Conservation (phyloP, 2,888 invertebrate species). For the Xestia sexstrigata region DNA sequence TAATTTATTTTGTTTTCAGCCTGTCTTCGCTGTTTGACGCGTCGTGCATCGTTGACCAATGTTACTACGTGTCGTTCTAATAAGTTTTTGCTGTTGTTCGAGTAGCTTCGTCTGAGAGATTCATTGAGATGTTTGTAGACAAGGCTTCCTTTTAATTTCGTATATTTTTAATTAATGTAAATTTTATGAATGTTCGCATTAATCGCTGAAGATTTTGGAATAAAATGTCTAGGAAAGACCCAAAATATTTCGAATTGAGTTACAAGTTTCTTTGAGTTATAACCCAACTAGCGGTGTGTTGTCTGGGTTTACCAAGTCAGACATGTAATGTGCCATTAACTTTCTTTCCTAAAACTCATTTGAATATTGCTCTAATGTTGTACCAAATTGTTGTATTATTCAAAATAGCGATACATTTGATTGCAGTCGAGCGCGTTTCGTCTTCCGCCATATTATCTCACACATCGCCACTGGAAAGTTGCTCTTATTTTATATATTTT, state of each 20-base stretch:
- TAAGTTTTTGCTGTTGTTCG: conserved; percentile 67
- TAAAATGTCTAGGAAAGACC: conserved; percentile 6
- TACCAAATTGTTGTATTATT: conserved; percentile 70
- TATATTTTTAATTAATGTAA: conserved; percentile 42
- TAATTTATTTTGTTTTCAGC: conserved; percentile 84
- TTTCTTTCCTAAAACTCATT: conserved; percentile 51
- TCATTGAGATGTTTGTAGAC: conserved; percentile 60
- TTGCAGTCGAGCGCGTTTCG: conserved; percentile 66
- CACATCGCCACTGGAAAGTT: conserved; percentile 72
- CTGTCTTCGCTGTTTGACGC: conserved; percentile 75
- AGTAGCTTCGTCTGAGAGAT: conserved; percentile 53
- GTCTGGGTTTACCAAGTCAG: conserved; percentile 33
- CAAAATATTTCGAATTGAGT: conserved; percentile 23
- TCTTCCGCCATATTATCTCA: conserved; percentile 72
- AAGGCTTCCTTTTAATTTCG: conserved; percentile 38
- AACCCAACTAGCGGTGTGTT: conserved; percentile 19
- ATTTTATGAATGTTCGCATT: conserved; percentile 22
- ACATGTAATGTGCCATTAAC: conserved; percentile 48
- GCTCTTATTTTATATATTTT: conserved; percentile 69
- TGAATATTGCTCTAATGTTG: conserved; percentile 61
- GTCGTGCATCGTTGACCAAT: conserved; percentile 75
- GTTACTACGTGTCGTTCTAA: conserved; percentile 76
- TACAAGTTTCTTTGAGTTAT: conserved; percentile 12
- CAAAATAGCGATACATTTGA: conserved; percentile 69
- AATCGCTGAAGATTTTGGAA: conserved; percentile 2